Evolutionary conservation across 2,888 invertebrate genomes (phyloP), one percentile per base, ranked within the genome.

Genomic region (Syrphus vitripennis): DNA sequence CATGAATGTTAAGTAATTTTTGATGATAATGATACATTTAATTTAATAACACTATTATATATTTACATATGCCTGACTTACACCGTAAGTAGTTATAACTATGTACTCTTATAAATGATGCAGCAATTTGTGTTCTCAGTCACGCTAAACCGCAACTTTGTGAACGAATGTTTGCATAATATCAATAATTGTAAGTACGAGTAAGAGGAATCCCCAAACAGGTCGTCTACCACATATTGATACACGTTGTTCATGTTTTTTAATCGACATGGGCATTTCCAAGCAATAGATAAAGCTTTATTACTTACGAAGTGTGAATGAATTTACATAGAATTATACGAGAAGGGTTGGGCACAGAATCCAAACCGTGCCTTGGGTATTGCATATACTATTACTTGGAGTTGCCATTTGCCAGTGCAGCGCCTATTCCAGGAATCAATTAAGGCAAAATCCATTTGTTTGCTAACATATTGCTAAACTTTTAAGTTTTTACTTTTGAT

Each of bases 321-420:
- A 42, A 63, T 67, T 31, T 67, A 34, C 29, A 31, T 48, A 31
- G 67, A 67, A 67, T 34, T 31, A 48, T 21, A n/a, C 21, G 40
- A 42, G 61, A 10, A 9, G 14, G n/a, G 31, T n/a, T 24, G 2
- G 34, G n/a, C 26, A 40, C 10, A 10, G 61, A 40, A 24, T 6
- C 3, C 26, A 7, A 6, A 31, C 4, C 1, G 19, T 57, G 16
- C 3, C 34, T 5, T n/a, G 16, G 3, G 12, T 57, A 24, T 14
- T 40, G 61, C 14, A 24, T 10, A 14, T 40, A n/a, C n/a, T n/a
- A 16, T 26, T 61, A 5, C 26, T 29, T 24, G 0, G 29, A 40
- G 14, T n/a, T 61, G 63, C 4, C 42, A 40, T 14, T n/a, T 61
- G 63, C 4, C 42, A 10, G 29, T 12, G 42, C 10, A 63, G 34